Percentiles rank a stretch among this genome's conserved stretches.
Conservation (phyloP, 2,113 vertebrate species). For the Bothrops jararaca region DNA sequence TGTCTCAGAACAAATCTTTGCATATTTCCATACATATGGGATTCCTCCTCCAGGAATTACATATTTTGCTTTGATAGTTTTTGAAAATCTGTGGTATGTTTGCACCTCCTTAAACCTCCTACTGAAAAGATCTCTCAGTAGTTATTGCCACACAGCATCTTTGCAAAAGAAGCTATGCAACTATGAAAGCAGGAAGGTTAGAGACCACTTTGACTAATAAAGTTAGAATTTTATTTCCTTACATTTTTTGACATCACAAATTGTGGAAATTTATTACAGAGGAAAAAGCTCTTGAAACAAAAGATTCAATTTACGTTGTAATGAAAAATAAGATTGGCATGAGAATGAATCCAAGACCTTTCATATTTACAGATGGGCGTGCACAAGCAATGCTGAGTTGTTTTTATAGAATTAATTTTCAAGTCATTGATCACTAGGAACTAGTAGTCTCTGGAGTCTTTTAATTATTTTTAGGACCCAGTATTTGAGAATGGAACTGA, state of each 20-base stretch:
- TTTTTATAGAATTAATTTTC: neutral
- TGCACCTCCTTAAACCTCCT: neutral
- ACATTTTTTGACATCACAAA: neutral
- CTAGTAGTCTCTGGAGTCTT: neutral
- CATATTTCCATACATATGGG: neutral
- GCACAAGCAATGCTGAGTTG: neutral
- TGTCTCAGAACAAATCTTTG: neutral
- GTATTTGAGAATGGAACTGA: neutral
- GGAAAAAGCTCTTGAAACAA: slow-evolving; percentile 10
- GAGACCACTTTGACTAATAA: slow-evolving; percentile 10
- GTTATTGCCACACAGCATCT: neutral
- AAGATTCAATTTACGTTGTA: neutral
- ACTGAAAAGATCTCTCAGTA: neutral
- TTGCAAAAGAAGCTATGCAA: neutral
- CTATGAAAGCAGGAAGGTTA: neutral
- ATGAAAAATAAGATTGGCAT: neutral
- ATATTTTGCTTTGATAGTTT: neutral
- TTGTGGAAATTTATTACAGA: slow-evolving; percentile 24
- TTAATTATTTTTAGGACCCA: neutral
- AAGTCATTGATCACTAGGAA: neutral
- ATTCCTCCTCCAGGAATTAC: neutral
- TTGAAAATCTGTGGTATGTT: neutral
- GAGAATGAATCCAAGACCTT: neutral
- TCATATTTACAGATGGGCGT: neutral
- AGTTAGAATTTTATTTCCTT: slow-evolving; percentile 30